Base-by-base conservation (phyloP, 92 coral and sea anemone genomes). In the Zoanthus sansibaricus region DNA sequence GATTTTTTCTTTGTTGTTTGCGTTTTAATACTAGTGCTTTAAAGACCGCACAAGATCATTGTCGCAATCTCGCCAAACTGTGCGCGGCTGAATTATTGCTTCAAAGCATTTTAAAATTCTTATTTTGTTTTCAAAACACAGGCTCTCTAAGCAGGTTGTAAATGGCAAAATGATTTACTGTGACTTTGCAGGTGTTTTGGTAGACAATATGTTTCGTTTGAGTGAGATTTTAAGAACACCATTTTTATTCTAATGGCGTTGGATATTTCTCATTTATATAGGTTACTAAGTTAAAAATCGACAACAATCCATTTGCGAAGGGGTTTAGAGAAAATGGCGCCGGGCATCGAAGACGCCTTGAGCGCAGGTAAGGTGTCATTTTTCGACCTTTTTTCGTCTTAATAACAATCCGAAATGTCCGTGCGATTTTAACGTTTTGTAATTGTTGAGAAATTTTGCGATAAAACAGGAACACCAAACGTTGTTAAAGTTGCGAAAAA, bases 301-400 rank as follows among this genome's bases (percentile, higher is more conserved):
- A 97, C 89, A 92, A 97, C 92, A 97, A 97, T 76, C 99, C 99
- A 25, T 97, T 97, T 74, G 99, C 99, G 3, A 97, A 97, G 80
- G 99, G 99, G 59, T 97, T 97, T 80, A 92, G 99, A 37, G 98
- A 97, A 75, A 94, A 95, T 62, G 99, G 99, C 68, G 99, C 99
- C 1, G 99, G 99, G 1, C 99, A 97, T 21, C 87, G 96, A 59
- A 89, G 98, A 80, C 92, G 99, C 16, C 82, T 95, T 83, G 99
- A 97, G 31, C 83, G 98, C 92, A 91, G 99, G 99, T 97, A 91
- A 11, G 47, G 25, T 62, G 25, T 62, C 1, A 17, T 62, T 62
- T 62, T 16, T 62, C 21, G 9, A 17, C 6, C 25, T 20, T 62
- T 62, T 62, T 58, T 7, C 17, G 8, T 62, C 69, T 17, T 62